These are phyloP conservation scores for Perizoma flavofasciatum DNA, from an alignment of 2,888 invertebrate genomes.

Conservation along the genomic window DNA sequence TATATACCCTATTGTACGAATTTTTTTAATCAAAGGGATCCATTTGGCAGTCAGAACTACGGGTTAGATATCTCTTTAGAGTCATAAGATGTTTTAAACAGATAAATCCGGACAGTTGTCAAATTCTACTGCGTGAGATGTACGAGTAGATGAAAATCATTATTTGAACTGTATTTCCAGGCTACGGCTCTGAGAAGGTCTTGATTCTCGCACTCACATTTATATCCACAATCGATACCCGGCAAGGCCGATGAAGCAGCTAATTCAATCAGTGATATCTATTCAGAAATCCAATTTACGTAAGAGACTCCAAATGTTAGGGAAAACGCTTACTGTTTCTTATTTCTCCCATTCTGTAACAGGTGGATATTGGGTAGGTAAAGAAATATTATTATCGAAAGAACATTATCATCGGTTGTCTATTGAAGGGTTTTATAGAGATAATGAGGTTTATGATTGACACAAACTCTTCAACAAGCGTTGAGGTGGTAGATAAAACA, in stretches of 20 bases:
- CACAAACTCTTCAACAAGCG: background rate
- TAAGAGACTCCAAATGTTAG: constrained; percentile 60
- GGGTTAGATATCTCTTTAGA: no score
- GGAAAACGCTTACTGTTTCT: constrained; percentile 35
- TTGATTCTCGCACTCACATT: constrained; percentile 19
- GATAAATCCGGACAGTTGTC: no score
- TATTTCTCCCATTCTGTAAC: constrained; percentile 36
- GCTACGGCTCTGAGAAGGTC: background rate
- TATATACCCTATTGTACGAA: no score
- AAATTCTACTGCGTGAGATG: no score
- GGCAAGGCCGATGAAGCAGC: constrained; percentile 63
- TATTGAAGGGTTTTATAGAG: background rate
- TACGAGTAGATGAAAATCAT: no score
- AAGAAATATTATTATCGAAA: constrained; percentile 32
- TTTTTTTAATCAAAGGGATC: no score
- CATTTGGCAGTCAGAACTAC: no score
- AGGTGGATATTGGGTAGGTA: constrained; percentile 34
- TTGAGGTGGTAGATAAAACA: no score
- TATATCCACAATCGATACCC: constrained; percentile 29
- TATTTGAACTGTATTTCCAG: background rate
- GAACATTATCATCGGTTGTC: constrained; percentile 24
- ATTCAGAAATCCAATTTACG: constrained; percentile 74
- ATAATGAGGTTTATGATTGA: constrained; percentile 4
- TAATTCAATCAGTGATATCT: constrained; percentile 77
- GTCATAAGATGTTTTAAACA: no score